These are phyloP conservation scores for Hozukius guyotensis DNA, from an alignment of 2,797 vertebrate genomes.

Conservation along the genomic window DNA sequence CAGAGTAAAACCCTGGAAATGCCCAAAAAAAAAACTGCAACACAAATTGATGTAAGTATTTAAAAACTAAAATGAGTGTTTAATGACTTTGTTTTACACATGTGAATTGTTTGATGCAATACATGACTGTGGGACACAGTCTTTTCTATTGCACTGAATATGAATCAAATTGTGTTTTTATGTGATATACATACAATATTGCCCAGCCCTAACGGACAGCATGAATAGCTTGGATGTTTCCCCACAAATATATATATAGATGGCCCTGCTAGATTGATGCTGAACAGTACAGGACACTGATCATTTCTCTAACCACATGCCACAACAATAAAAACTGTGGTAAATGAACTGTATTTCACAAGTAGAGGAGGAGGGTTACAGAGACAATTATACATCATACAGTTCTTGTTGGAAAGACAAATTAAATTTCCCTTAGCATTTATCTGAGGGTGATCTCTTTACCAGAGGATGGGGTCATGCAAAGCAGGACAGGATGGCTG, in stretches of 20 bases:
- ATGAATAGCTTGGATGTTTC: not conserved
- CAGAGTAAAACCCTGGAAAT: constrained; percentile 10
- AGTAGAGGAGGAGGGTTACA: not conserved
- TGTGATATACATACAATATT: not conserved
- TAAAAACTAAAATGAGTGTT: not conserved
- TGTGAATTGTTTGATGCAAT: not conserved
- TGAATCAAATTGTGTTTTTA: not conserved
- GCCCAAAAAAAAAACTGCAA: not conserved
- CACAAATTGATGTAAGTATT: constrained; percentile 4
- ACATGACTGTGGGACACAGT: not conserved
- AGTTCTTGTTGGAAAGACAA: not conserved
- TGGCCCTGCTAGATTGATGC: not conserved
- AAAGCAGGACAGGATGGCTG: not conserved
- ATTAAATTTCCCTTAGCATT: not conserved
- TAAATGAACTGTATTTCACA: not conserved
- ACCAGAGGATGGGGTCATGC: not conserved
- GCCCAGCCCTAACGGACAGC: no score
- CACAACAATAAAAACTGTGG: not conserved
- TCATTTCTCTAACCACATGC: not conserved
- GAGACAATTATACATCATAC: not conserved
- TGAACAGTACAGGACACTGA: not conserved
- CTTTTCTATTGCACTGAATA: not conserved
- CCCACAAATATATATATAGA: not conserved
- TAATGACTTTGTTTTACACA: not conserved
- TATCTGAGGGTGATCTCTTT: not conserved